Percentiles rank a stretch among this genome's conserved stretches.
phyloP scores from a whole-genome alignment of 2,888 invertebrate species.

The Mythimna pallens region DNA sequence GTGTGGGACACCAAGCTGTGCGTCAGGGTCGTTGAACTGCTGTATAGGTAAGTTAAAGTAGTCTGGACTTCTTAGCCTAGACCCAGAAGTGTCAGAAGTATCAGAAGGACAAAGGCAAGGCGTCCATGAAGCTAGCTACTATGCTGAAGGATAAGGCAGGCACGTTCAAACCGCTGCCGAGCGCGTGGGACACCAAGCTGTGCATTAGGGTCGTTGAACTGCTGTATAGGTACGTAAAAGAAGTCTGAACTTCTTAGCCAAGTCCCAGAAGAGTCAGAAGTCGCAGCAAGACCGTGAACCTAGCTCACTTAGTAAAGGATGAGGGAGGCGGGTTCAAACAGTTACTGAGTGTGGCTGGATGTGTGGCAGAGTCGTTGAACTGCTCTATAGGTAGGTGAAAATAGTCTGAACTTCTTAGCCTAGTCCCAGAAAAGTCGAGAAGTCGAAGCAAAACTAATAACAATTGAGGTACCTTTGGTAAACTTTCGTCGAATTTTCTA shows the following conservation, averaged over 20 bases:
- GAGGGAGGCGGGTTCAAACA: no score
- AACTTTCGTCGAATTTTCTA: no score
- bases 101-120: slow-evolving; percentile 79
- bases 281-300: slow-evolving; percentile 56
- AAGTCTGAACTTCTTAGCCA: no score
- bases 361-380: no score
- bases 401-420: no score
- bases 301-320: slow-evolving; percentile 75
- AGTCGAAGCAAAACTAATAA: no score
- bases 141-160: slow-evolving; percentile 80
- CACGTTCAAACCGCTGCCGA: slow-evolving; percentile 82
- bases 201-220: slow-evolving; percentile 79
- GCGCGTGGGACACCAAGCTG: slow-evolving; percentile 81
- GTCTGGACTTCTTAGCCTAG: slow-evolving; percentile 30
- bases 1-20: slow-evolving; percentile 82
- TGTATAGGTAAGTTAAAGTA: slow-evolving; percentile 75
- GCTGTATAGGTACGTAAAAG: slow-evolving; percentile 76
- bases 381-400: no score
- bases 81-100: slow-evolving; percentile 81
- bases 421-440: no score
- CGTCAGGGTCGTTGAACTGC: slow-evolving; percentile 76
- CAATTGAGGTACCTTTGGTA: no score
- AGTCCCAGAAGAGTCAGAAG: slow-evolving; percentile 67
- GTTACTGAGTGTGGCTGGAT: no score
- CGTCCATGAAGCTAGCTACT: slow-evolving; percentile 73